Evolutionary conservation across 2,113 vertebrate genomes (phyloP).

Genomic region (Gavialis gangeticus): DNA sequence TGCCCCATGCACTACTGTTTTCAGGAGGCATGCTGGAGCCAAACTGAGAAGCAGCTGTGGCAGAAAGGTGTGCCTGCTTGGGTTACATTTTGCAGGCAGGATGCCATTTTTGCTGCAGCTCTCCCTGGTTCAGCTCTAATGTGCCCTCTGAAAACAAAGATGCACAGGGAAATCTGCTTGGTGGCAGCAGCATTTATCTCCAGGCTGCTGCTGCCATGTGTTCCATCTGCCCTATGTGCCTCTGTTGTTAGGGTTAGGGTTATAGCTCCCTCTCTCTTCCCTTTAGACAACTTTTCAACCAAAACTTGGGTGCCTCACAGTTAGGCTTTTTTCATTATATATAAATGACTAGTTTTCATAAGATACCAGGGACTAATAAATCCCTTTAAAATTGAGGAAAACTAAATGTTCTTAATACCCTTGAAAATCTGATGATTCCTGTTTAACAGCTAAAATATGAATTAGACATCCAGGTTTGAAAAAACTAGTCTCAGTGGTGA

Average conservation of each 20-base stretch:
- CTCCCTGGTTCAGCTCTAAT: no score
- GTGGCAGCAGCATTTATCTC: no score
- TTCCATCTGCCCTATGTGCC: no score
- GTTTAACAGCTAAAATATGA: not conserved
- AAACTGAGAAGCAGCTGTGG: no score
- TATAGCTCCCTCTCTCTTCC: not conserved
- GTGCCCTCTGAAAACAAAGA: no score
- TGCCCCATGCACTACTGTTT: no score
- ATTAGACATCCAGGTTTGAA: not conserved
- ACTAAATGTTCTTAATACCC: not conserved
- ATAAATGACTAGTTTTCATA: not conserved
- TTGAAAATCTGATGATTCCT: not conserved
- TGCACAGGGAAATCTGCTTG: no score
- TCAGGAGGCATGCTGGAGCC: no score
- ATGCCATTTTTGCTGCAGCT: no score
- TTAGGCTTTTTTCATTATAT: not conserved
- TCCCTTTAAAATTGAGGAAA: not conserved
- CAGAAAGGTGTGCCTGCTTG: no score
- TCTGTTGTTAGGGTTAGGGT: not conserved
- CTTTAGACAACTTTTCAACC: not conserved
- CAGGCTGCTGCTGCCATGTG: no score
- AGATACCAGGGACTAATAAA: not conserved
- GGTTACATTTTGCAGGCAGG: no score
- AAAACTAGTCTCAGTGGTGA: not conserved
- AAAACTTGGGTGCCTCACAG: not conserved